Base-by-base conservation (phyloP, 2,113 vertebrate genomes). In the Thinocorus orbignyianus region DNA sequence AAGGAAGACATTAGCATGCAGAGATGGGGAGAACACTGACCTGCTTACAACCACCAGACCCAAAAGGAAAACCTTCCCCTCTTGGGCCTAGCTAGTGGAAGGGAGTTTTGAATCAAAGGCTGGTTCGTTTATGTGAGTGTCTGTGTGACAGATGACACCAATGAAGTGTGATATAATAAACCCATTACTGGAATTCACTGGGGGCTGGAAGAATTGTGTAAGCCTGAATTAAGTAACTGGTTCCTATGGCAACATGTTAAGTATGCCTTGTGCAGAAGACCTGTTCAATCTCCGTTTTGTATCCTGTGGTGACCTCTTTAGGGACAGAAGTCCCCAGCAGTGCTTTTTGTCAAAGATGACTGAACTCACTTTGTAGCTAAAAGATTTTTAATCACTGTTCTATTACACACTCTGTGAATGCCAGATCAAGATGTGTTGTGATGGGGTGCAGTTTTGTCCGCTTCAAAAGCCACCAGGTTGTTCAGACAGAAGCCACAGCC, bases 121-220 rank as follows among this genome's bases (percentile, higher is more conserved):
- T 92, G 80, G 42, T 92, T 95, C 81, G 76, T 96, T 96, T 94
- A 90, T 86, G 84, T 73, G 81, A 92, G 64, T 90, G 92, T 83
- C 94, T 96, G 73, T 82, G 83, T 96, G 95, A 96, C 96, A 97
- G 96, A 96, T 96, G 93, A 97, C 88, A 96, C 95, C 97, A 97
- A 72, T 62, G 91, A 97, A 95, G 96, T 97, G 96, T 97, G 95
- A 96, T 97, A 95, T 95, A 97, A 96, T 93, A 93, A 97, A 89
- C 86, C 96, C 93, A 97, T 97, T 96, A 97, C 94, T 96, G 86
- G 96, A 97, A 97, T 96, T 91, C 96, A 97, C 96, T 92, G 78
- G 95, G 94, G 96, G 88, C 82, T 84, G 65, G 86, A 83, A 92
- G 91, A 95, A 97, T 93, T 96, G 91, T 94, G 86, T 93, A 92